phyloP scores from a whole-genome alignment of 2,113 vertebrate species.

The Leptobrachium ailaonicum region DNA sequence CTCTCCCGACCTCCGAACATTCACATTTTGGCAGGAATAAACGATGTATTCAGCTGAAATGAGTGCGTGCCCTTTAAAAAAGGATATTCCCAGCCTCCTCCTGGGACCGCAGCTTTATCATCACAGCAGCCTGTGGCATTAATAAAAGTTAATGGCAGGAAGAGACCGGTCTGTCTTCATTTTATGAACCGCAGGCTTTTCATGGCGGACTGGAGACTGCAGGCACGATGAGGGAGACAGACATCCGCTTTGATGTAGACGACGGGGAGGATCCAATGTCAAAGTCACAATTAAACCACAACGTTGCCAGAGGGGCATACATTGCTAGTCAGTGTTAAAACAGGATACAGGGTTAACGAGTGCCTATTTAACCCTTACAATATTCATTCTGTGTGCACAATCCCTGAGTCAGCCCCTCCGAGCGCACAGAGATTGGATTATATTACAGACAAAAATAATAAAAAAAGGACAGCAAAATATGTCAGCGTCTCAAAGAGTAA shows the following conservation, averaged over 20 bases:
- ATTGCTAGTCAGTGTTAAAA: neutral
- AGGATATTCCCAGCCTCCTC: too few species aligned
- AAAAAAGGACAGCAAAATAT: too few species aligned
- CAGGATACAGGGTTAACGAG: neutral
- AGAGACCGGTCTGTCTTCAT: slow-evolving; percentile 15
- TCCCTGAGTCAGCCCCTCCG: too few species aligned
- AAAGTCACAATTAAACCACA: slow-evolving; percentile 12
- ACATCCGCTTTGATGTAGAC: slow-evolving; percentile 29
- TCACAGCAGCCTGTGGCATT: neutral
- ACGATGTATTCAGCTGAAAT: too few species aligned
- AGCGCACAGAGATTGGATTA: too few species aligned
- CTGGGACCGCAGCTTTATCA: neutral
- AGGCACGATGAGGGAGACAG: neutral
- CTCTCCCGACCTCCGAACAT: too few species aligned
- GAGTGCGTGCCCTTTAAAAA: too few species aligned
- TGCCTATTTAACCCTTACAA: neutral
- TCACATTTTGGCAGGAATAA: too few species aligned
- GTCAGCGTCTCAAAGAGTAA: too few species aligned
- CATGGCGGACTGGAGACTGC: slow-evolving; percentile 4
- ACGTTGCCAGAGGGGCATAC: neutral
- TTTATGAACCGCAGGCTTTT: neutral
- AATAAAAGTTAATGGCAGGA: slow-evolving; percentile 1
- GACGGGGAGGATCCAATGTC: slow-evolving; percentile 31
- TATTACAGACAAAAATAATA: too few species aligned
- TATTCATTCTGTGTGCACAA: neutral